phyloP scores from a whole-genome alignment of 64 coral and sea anemone species.

The Pachyseris speciosa region DNA sequence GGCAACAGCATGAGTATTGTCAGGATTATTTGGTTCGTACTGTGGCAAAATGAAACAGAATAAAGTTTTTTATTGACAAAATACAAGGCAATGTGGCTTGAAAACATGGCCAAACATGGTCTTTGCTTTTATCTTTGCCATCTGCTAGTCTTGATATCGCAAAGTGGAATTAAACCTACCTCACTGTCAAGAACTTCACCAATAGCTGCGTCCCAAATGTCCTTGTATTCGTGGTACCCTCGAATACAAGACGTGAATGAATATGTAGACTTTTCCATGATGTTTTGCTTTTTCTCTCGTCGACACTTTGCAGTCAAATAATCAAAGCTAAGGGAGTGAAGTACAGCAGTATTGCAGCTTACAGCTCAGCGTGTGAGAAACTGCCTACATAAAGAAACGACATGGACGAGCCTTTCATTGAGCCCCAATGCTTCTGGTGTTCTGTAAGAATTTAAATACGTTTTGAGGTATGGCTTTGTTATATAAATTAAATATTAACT shows the following conservation, averaged over 20 bases:
- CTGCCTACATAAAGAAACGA: slow-evolving; percentile 8
- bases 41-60: slow-evolving; percentile 33
- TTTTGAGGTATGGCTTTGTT: slow-evolving; percentile 1
- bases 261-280: slow-evolving; percentile 41
- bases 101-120: slow-evolving; percentile 23
- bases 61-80: slow-evolving; percentile 13
- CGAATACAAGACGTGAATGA: slow-evolving; percentile 42
- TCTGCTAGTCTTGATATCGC: slow-evolving; percentile 45
- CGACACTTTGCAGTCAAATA: slow-evolving; percentile 21
- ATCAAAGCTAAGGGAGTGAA: slow-evolving; percentile 6
- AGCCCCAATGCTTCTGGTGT: slow-evolving; percentile 1
- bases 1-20: slow-evolving; percentile 51
- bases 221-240: slow-evolving; percentile 60
- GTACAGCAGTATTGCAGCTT: slow-evolving; percentile 26
- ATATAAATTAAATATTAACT: slow-evolving; percentile 11
- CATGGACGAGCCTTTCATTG: slow-evolving; percentile 16
- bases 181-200: slow-evolving; percentile 54
- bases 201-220: slow-evolving; percentile 52
- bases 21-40: slow-evolving; percentile 58
- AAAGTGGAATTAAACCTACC: slow-evolving; percentile 37
- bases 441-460: not conserved
- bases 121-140: slow-evolving; percentile 30
- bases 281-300: not conserved
- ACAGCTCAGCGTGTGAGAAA: not conserved
- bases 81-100: slow-evolving; percentile 8